Evolutionary conservation across 2,888 invertebrate genomes (phyloP), one percentile per base, ranked within the genome.

Genomic region (Prenolepis imparis): DNA sequence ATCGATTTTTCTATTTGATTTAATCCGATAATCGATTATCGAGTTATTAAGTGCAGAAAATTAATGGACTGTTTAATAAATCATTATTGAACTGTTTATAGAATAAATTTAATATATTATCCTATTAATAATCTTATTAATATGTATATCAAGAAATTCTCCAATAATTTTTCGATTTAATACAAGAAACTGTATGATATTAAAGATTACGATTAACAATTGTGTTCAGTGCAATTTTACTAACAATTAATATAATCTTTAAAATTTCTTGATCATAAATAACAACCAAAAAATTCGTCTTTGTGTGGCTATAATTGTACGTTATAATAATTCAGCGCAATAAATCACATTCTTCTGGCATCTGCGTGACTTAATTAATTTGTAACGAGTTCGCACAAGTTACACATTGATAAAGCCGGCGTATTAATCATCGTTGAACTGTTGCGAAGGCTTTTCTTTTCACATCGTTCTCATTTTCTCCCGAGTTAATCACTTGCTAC

Each of bases 291-390:
- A 44, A 70, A 44, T 44, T 70, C 18, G 32, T 55, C 15, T 28
- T 21, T n/a, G 41, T 21, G 21, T 21, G 21, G 2, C 44, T 78
- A 44, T 70, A 70, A 78, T 59, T 70, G 70, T 59, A 59, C 8
- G 24, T 32, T 21, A 44, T 12, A 32, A 59, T 78, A 77, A 78
- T 24, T 12, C 44, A 41, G 32, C 52, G 85, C 59, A 83, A 90
- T 90, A 88, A 89, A 90, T 90, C 89, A 89, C 66, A 83, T 73
- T 61, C 48, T 68, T 82, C 61, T 70, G 80, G 74, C 86, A 83
- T 85, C 73, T 66, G 73, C 73, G 83, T 64, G 84, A 87, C 84
- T 90, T 91, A 88, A 91, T 91, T 91, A 91, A 91, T 91, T 90
- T 89, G 86, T 88, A 90, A 91, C 87, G 87, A 89, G 90, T 87